phyloP scores from a whole-genome alignment of 2,113 vertebrate genomes.

The Apteryx mantelli region DNA sequence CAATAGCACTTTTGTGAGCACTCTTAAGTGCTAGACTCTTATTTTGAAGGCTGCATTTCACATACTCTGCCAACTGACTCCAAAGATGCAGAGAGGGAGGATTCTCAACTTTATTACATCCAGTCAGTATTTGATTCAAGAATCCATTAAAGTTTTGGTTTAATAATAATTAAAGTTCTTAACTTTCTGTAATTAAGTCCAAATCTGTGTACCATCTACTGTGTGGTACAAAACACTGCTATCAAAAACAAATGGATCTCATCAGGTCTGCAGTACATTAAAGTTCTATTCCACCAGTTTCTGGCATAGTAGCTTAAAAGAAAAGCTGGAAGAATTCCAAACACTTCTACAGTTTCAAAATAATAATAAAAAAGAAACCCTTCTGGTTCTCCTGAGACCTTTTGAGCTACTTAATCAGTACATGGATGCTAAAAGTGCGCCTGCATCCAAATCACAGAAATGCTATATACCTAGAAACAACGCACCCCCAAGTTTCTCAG shows the following conservation, averaged over 20 bases:
- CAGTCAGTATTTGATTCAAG: constrained; percentile 25
- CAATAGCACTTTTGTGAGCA: not conserved
- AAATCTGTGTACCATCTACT: constrained; percentile 31
- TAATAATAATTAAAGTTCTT: constrained; percentile 30
- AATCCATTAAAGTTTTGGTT: constrained; percentile 4
- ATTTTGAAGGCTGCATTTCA: constrained; percentile 39
- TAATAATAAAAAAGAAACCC: constrained; percentile 71
- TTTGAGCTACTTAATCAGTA: constrained; percentile 71
- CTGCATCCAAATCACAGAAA: constrained; percentile 53
- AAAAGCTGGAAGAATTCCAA: constrained; percentile 67
- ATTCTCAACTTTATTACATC: constrained; percentile 50
- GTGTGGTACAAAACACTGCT: constrained; percentile 20
- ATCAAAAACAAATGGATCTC: constrained; percentile 63
- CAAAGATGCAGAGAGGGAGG: constrained; percentile 31
- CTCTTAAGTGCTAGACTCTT: constrained; percentile 29
- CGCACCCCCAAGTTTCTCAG: not conserved
- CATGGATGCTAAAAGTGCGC: constrained; percentile 42
- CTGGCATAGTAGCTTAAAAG: constrained; percentile 63
- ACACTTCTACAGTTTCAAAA: constrained; percentile 71
- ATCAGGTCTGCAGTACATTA: constrained; percentile 63
- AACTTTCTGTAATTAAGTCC: constrained; percentile 25
- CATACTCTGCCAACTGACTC: constrained; percentile 21
- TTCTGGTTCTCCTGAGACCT: constrained; percentile 62
- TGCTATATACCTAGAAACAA: constrained; percentile 2
- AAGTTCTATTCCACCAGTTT: constrained; percentile 57